phyloP scores from a whole-genome alignment of 2,888 invertebrate species.

The Dasysyrphus tricinctus region DNA sequence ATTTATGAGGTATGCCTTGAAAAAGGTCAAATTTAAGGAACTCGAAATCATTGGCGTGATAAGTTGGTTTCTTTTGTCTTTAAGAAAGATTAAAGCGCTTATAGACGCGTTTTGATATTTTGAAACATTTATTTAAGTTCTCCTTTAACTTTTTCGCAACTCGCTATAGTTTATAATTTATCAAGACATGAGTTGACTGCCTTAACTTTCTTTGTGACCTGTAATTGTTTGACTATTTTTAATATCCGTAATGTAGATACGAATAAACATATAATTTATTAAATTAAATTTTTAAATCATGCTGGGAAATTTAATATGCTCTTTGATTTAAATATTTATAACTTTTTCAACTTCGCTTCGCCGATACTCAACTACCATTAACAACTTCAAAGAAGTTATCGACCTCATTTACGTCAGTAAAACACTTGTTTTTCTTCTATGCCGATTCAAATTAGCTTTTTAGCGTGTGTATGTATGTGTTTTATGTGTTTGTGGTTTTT shows the following conservation, averaged over 20 bases:
- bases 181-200: too few relatives aligned
- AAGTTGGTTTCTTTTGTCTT: too few relatives aligned
- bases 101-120: too few relatives aligned
- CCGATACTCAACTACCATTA: not conserved
- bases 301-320: slow-evolving; percentile 7
- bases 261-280: not conserved
- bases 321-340: not conserved
- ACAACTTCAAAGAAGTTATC: not conserved
- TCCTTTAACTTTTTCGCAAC: too few relatives aligned
- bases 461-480: not conserved
- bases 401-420: not conserved
- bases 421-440: not conserved
- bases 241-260: not conserved
- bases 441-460: not conserved
- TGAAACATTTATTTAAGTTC: too few relatives aligned
- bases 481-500: slow-evolving; percentile 6
- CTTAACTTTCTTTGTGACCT: too few relatives aligned
- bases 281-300: not conserved
- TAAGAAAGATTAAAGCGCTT: too few relatives aligned
- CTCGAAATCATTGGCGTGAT: too few relatives aligned
- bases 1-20: too few relatives aligned
- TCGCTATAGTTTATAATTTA: too few relatives aligned
- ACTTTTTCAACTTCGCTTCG: not conserved
- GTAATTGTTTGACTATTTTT: too few relatives aligned
- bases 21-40: too few relatives aligned